These are phyloP conservation scores for Pyrrhosoma nymphula DNA, from an alignment of 2,888 invertebrate genomes.

Conservation along the genomic window DNA sequence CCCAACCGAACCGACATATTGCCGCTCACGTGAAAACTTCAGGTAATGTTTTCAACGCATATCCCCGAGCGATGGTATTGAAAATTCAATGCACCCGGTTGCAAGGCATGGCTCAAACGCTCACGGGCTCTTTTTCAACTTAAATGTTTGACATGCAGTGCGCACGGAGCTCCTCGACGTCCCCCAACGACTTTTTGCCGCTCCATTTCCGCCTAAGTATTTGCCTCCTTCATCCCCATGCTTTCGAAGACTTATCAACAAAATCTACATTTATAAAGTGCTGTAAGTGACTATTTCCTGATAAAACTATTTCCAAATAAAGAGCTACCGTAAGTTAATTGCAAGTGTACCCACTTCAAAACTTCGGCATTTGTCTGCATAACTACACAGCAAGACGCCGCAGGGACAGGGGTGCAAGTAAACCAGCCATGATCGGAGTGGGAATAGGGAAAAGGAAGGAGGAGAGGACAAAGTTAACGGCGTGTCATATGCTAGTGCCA, in stretches of 20 bases:
- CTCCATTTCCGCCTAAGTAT: not conserved
- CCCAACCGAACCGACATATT: not conserved
- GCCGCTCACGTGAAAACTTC: not conserved
- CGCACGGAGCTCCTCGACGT: not conserved
- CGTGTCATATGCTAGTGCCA: too few species aligned
- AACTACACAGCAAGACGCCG: too few species aligned
- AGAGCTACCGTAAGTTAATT: not conserved
- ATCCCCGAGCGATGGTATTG: not conserved
- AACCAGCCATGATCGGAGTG: too few species aligned
- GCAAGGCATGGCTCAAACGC: not conserved
- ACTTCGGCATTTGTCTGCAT: not conserved
- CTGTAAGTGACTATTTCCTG: too few species aligned
- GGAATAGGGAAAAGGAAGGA: too few species aligned
- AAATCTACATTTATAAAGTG: not conserved
- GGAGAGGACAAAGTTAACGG: too few species aligned
- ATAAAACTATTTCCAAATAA: not conserved
- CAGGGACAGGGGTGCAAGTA: too few species aligned
- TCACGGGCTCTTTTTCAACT: not conserved
- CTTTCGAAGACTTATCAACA: not conserved
- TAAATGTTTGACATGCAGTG: not conserved
- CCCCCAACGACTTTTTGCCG: not conserved
- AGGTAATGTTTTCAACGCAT: constrained; percentile 12
- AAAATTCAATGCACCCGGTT: not conserved
- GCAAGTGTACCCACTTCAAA: not conserved
- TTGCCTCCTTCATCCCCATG: not conserved